These are phyloP conservation scores for Anas platyrhynchos DNA, from an alignment of 2,113 vertebrate species.

Conservation along the genomic window DNA sequence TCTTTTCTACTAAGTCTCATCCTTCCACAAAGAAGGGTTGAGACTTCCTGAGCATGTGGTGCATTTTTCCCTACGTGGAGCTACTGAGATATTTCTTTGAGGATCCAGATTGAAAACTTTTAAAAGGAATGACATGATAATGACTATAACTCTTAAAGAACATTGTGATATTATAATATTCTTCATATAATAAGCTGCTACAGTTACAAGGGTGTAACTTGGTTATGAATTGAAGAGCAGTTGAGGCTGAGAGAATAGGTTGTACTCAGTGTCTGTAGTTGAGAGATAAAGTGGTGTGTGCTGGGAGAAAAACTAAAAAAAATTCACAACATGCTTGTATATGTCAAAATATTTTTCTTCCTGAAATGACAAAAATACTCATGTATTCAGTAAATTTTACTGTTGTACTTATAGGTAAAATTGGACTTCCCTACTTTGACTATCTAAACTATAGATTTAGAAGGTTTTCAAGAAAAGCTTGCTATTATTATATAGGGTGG, in stretches of 20 bases:
- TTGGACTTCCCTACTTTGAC: background rate
- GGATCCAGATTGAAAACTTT: background rate
- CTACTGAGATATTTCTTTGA: background rate
- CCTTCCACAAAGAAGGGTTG: background rate
- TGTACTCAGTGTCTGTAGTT: background rate
- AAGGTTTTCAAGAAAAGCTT: background rate
- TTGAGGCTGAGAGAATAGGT: background rate
- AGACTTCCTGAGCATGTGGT: background rate
- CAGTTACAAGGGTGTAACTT: background rate
- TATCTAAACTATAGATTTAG: background rate
- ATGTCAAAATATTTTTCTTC: background rate
- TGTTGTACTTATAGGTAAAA: background rate
- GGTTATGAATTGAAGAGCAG: background rate
- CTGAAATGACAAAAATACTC: background rate
- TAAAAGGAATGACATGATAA: background rate
- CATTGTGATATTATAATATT: background rate
- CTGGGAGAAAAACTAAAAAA: background rate
- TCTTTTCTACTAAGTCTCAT: background rate
- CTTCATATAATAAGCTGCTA: background rate
- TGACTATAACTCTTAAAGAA: background rate
- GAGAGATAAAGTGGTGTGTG: background rate
- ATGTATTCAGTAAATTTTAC: background rate
- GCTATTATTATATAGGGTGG: background rate
- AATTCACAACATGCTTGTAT: background rate
- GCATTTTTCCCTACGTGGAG: background rate